Base-by-base conservation (phyloP, 2,113 vertebrate species). In the Chionis minor region DNA sequence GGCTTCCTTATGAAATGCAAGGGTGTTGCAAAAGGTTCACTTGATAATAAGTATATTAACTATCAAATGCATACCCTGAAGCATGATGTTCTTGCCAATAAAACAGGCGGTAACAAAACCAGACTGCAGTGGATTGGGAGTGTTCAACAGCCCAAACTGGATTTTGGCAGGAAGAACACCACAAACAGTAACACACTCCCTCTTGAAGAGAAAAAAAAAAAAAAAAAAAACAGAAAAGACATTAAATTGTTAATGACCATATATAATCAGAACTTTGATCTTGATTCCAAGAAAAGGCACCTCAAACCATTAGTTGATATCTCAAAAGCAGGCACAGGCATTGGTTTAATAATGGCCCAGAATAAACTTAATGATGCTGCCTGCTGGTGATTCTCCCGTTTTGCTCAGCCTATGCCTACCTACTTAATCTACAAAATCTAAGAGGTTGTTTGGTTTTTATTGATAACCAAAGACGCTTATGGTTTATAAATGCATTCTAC, bases 101-200 rank as follows among this genome's bases (percentile, higher is more conserved):
- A 97, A 96, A 81, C 73, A 84, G 47, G 77, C 1, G 0, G 69
- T 54, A 94, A 84, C 78, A 84, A 65, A 91, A 82, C 24, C 81
- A 84, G 65, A 67, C 52, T 88, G 35, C 10, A 1, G 28, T 55
- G 42, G 63, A 59, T 77, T 81, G 72, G 82, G 62, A 94, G 67
- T 2, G 21, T 52, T 80, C 61, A 83, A 54, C 63, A 84, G 55
- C 54, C 56, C 84, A 52, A 72, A 87, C 40, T 59, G 75, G 85
- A 83, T 92, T 95, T 93, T 93, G 90, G 88, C 81, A 96, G 69
- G 58, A 75, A 49, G 55, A 90, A 35, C 33, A 59, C 23, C 44
- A 58, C 33, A 85, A 92, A 92, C 32, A 78, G 52, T 23, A 94
- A 66, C 44, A 56, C 5, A 1, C 10, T 30, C 8, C 44, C 1